Base-by-base conservation (phyloP, 1,140 invertebrate genomes). In the Drosophila eugracilis region DNA sequence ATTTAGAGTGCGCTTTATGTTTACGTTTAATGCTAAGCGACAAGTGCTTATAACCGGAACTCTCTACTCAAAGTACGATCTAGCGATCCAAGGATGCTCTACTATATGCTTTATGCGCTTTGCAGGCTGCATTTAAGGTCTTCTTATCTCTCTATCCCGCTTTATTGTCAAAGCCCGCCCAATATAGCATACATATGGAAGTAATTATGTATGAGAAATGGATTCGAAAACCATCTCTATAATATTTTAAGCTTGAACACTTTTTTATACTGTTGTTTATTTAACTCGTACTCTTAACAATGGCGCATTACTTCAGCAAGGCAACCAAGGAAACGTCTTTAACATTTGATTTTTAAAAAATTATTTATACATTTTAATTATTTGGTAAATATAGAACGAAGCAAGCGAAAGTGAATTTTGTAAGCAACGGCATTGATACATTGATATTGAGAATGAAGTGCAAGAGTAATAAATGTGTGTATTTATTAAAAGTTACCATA, bases 391-490 rank as follows among this genome's bases (percentile, higher is more conserved):
- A 19, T 39, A 73, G 41, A 62, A 50, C 36, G 21, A 47, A 36
- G 36, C 57, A 42, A 63, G 24, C 42, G 44, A 62, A 77, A 59
- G 37, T 47, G 53, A 41, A 74, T 44, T 86, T 85, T 85, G 55
- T 85, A 85, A 85, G 81, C 73, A 55, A 78, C 59, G 73, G 78
- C 77, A 85, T 81, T 75, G 67, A 76, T 32, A 73, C 52, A 77
- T 77, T 77, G 55, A 71, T 79, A 71, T 53, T 71, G 59, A 84
- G 75, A 77, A 62, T 88, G 81, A 77, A 86, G 81, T 78, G 78
- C 73, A 86, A 88, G 73, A 74, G 75, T 67, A 86, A 86, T 85
- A 85, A 88, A 86, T 88, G 78, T 86, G 83, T 85, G 77, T 86
- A 86, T 86, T 86, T 86, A 86, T 88, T 86, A 88, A 86, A 86